Base-by-base conservation (phyloP, 1,140 invertebrate genomes). In the Luehdorfia chinensis region DNA sequence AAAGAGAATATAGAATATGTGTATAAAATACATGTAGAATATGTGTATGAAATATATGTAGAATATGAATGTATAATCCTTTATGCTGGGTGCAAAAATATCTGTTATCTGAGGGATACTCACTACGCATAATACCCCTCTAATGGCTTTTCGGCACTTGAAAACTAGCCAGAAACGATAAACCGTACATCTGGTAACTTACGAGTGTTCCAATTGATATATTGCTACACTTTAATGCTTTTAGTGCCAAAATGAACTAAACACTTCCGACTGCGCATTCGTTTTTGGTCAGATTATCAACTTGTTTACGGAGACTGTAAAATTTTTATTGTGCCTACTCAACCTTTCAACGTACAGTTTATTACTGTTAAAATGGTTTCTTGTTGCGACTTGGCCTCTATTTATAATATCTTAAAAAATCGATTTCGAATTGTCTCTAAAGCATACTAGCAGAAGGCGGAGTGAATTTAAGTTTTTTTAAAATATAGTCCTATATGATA, bases 131-230 rank as follows among this genome's bases (percentile, higher is more conserved):
- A 73, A 73, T 71, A 74, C 56, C n/a, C 65, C 66, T 64, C 65
- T 80, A 80, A 84, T 84, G 76, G 69, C 46, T 70, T 78, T 81
- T 71, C 63, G 56, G 55, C 73, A 84, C 79, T 84, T 78, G 79
- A 84, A 72, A 80, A 84, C 73, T 78, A 70, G 71, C 76, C 76
- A 80, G 75, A 75, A 78, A 64, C 61, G 77, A 81, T 81, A 81
- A 75, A 78, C 62, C 49, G 60, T 55, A 59, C 76, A 68, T 84
- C 79, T 84, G 79, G 73, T 56, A 56, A 62, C 69, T 77, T 58
- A 57, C 54, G 51, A 63, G 47, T 62, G 54, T 55, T 61, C 62
- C 45, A 59, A 60, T 61, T 77, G 76, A 76, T 78, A 67, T 72
- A 84, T 66, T 66, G 60, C 74, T 57, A 60, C 57, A 59, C 67